Conservation (phyloP, 1,140 invertebrate genomes). For the Apocrypta bakeri region DNA sequence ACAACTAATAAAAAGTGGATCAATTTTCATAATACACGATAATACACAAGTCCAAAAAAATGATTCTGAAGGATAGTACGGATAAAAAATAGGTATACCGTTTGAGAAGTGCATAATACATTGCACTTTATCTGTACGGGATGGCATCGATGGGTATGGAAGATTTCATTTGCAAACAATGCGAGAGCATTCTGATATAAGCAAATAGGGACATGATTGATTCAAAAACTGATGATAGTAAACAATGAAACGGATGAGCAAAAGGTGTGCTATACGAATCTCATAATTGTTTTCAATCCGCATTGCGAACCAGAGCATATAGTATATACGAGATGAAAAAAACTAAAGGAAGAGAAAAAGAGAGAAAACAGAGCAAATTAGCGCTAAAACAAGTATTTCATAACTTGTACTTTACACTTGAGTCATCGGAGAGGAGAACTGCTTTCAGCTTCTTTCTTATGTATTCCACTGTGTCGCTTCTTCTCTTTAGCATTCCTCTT, state of each 20-base stretch:
- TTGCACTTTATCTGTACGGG: no score
- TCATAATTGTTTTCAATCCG: not conserved
- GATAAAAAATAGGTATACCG: no score
- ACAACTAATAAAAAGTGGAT: not conserved
- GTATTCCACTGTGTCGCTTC: not conserved
- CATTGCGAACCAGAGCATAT: not conserved
- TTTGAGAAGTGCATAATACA: no score
- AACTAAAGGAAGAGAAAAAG: not conserved
- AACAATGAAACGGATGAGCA: no score
- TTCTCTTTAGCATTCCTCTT: conserved; percentile 5
- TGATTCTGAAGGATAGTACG: no score
- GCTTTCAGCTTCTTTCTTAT: not conserved
- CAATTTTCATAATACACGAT: not conserved
- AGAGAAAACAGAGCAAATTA: not conserved
- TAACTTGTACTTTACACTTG: not conserved
- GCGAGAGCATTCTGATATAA: no score
- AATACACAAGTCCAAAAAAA: no score
- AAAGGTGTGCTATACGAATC: not conserved
- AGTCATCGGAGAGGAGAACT: not conserved
- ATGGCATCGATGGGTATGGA: no score
- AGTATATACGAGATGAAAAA: not conserved
- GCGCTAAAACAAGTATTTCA: not conserved
- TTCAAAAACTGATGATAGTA: no score
- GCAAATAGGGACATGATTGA: no score
- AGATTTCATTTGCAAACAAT: no score